Evolutionary conservation across 1,140 invertebrate genomes (phyloP).

Genomic region (Chironomus tepperi): DNA sequence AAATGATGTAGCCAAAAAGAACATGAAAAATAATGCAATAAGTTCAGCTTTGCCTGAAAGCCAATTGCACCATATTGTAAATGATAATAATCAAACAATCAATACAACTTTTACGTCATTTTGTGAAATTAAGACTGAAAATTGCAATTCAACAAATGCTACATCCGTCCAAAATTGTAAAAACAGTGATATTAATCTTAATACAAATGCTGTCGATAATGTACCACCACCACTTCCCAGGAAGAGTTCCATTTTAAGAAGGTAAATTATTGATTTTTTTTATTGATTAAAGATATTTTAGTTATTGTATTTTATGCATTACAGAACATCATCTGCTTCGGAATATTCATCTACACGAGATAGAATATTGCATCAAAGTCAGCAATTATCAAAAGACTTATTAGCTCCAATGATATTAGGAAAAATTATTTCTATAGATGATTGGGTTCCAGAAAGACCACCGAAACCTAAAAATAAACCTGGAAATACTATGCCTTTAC

Average conservation of each 20-base stretch:
- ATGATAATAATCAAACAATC: background rate
- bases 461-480: slow-evolving; percentile 53
- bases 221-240: slow-evolving; percentile 48
- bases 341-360: slow-evolving; percentile 37
- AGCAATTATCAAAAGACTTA: slow-evolving; percentile 45
- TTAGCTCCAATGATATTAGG: slow-evolving; percentile 55
- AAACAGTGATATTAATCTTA: background rate
- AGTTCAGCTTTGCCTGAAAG: background rate
- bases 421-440: slow-evolving; percentile 54
- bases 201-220: slow-evolving; percentile 27
- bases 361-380: slow-evolving; percentile 28
- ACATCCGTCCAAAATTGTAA: background rate
- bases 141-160: background rate
- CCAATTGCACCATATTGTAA: background rate
- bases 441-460: slow-evolving; percentile 60
- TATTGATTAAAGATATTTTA: background rate
- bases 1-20: background rate
- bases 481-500: no score
- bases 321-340: slow-evolving; percentile 34
- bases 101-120: slow-evolving; percentile 10
- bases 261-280: slow-evolving; percentile 24
- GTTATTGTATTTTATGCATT: background rate
- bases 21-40: slow-evolving; percentile 8
- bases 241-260: slow-evolving; percentile 41
- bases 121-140: slow-evolving; percentile 22